phyloP scores from a whole-genome alignment of 2,888 invertebrate genomes.

The Cataglyphis livida region DNA sequence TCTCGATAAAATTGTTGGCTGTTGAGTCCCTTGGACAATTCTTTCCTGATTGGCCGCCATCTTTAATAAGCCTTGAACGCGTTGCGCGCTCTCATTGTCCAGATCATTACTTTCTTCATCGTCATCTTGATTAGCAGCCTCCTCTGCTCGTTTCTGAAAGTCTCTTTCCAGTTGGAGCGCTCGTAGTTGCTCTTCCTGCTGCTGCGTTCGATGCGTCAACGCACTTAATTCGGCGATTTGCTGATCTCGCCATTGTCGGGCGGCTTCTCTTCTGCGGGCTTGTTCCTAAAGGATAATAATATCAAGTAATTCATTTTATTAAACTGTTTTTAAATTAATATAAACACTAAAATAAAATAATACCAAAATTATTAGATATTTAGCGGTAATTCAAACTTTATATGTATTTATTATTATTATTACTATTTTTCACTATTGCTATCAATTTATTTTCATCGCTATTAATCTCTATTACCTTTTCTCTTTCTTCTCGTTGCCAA shows the following conservation, averaged over 20 bases:
- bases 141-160: constrained; percentile 96
- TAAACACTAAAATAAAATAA: background rate
- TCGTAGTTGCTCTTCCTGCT: constrained; percentile 95
- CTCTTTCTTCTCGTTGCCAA: constrained; percentile 97
- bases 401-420: background rate
- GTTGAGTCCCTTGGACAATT: constrained; percentile 62
- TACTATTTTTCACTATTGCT: background rate
- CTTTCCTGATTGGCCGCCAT: constrained; percentile 84
- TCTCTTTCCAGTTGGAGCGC: constrained; percentile 97
- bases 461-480: constrained; percentile 87
- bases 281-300: constrained; percentile 86
- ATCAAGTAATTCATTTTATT: background rate
- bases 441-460: background rate
- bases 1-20: constrained; percentile 80
- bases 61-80: constrained; percentile 87
- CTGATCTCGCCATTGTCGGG: constrained; percentile 93
- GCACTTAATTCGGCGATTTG: constrained; percentile 93
- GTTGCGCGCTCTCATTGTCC: constrained; percentile 84
- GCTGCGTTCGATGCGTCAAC: constrained; percentile 90
- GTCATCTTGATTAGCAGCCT: constrained; percentile 90
- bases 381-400: background rate
- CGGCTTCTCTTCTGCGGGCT: constrained; percentile 91
- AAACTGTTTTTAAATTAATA: background rate
- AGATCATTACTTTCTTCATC: constrained; percentile 87
- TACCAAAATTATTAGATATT: background rate